Evolutionary conservation across 2,797 vertebrate species (phyloP), one percentile per base, ranked within the genome.

Genomic region (Sylvilagus floridanus): DNA sequence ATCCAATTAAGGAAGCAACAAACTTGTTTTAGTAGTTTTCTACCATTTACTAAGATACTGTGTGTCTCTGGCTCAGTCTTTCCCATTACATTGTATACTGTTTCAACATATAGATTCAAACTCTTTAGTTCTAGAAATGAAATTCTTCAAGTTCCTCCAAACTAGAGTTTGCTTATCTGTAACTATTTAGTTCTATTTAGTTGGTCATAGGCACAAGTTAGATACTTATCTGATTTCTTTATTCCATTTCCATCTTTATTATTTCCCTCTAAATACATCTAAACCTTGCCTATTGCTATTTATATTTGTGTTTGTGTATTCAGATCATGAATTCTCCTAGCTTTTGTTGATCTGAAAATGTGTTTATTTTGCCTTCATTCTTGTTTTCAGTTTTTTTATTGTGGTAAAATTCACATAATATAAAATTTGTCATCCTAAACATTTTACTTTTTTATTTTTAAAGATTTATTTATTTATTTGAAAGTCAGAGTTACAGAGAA

Each of bases 261-360:
- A 12, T 11, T 30, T 66, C 26, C 28, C 11, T 30, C 26, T 57
- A 57, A 57, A 57, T 57, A 57, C 54, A 14, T 57, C 54, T 57
- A 57, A 57, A 57, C 19, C 30, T 42, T 77, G 11, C 22, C 84
- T 24, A 32, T 62, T 62, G 69, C 52, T 77, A 30, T 77, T 84
- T 91, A 28, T 84, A n/a, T 91, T 85, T 78, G 9, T 92, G 63
- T 54, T 81, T 66, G n/a, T 50, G 6, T 81, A 54, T 92, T 19
- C n/a, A n/a, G 63, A 52, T 68, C 24, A 92, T 72, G 4, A 86
- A 63, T 72, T 72, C n/a, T 78, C 54, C 26, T 77, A 32, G 28
- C 50, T 60, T 68, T 54, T 60, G n/a, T 78, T 63, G 62, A 79
- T 79, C 65, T 62, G 30, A 63, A 85, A 92, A 85, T 69, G 30